Base-by-base conservation (phyloP, 1,140 invertebrate species). In the Pseudomyrmex cubaensis region DNA sequence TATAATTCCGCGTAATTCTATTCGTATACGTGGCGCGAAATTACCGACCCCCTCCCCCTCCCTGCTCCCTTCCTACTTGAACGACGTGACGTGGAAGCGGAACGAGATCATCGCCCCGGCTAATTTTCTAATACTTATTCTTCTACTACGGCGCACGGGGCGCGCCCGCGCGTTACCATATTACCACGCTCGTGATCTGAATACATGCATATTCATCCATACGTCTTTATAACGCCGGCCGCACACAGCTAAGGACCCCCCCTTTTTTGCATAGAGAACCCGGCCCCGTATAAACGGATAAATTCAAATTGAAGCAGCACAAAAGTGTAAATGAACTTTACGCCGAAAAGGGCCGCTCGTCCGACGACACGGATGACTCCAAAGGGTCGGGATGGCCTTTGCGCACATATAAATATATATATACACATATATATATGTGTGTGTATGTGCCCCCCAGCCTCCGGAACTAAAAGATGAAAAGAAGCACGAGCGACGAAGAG, bases 71-170 rank as follows among this genome's bases (percentile, higher is more conserved):
- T 35, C 35, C 35, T 35, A 35, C 66, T 72, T 59, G 54, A 52
- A 72, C 76, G 20, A 80, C 76, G 76, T 80, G 76, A 80, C 76
- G 66, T 80, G 76, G 54, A 50, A 80, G 46, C 76, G 54, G 76
- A 80, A 80, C 66, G 66, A 80, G 76, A 80, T 80, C 20, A 80
- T 80, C 54, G 64, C 76, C 20, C 54, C 66, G 54, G 54, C 76
- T 80, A 80, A 80, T 80, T 75, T 75, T 73, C 80, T 82, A 82
- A 82, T 82, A 74, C 80, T 82, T 82, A 75, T 82, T 82, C 80
- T 82, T 82, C 80, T 75, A 82, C 76, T 82, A 82, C 72, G 50
- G 64, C 20, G 46, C 66, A 17, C 25, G 7, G 52, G 62, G 63
- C 64, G 35, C 66, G 54, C 52, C 44, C 72, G 70, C 78, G 66